Evolutionary conservation across 2,797 vertebrate genomes (phyloP).

Genomic region (Eurystomus glaucurus): DNA sequence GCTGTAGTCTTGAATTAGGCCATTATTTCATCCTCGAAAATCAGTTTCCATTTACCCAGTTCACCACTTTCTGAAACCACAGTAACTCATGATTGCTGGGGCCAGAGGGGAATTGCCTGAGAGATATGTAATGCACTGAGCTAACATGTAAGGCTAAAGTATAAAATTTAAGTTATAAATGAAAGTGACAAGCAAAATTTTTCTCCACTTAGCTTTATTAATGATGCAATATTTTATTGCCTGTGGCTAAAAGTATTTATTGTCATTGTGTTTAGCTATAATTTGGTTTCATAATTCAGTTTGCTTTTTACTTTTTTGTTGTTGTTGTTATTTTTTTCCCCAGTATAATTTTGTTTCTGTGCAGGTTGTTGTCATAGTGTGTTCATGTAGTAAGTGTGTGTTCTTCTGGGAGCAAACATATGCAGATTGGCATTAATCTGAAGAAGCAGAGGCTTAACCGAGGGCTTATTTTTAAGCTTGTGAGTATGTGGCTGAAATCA

Average conservation of each 20-base stretch:
- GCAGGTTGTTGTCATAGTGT: neutral
- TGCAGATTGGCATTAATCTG: neutral
- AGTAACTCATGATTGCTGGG: conserved; percentile 68
- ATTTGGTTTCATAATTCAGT: conserved; percentile 66
- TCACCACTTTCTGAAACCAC: conserved; percentile 64
- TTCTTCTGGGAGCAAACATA: neutral
- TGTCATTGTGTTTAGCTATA: conserved; percentile 49
- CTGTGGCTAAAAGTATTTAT: conserved; percentile 65
- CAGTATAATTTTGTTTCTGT: neutral
- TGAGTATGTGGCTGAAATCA: neutral
- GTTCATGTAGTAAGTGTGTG: neutral
- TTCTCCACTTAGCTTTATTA: conserved; percentile 76
- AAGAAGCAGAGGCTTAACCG: neutral
- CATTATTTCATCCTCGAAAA: conserved; percentile 74
- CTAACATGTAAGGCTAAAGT: conserved; percentile 64
- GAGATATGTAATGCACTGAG: conserved; percentile 70
- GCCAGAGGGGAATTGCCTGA: conserved; percentile 75
- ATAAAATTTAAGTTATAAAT: conserved; percentile 78
- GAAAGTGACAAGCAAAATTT: conserved; percentile 76
- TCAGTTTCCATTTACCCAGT: conserved; percentile 71
- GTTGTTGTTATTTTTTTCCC: neutral
- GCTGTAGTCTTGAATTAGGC: conserved; percentile 29
- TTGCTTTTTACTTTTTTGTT: neutral
- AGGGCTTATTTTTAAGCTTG: neutral
- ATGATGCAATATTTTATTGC: conserved; percentile 71